Base-by-base conservation (phyloP, 2,113 vertebrate species). In the Oceanites oceanicus region DNA sequence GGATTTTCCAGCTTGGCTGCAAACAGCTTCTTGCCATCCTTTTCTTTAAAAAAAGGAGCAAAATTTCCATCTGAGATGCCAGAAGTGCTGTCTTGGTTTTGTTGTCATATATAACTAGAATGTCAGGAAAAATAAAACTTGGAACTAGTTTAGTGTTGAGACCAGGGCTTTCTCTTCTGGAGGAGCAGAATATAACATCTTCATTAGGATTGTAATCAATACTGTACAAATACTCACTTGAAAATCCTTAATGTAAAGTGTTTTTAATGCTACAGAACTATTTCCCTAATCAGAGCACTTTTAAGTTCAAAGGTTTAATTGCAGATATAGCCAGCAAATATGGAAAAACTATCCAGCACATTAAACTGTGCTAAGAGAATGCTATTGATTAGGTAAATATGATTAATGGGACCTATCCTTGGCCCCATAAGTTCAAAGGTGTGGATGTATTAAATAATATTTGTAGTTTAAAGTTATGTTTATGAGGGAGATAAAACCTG, bases 61-160 rank as follows among this genome's bases (percentile, higher is more conserved):
- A 25, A 94, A 74, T 94, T 97, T 94, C 88, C 92, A 87, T 84
- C 76, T 87, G 44, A 77, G 65, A 81, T 94, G 72, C 83, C 79
- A 96, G 59, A 42, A 96, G 32, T 55, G 34, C 30, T 81, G 47
- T 90, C 68, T 91, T 93, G 61, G 4, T 80, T 92, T 90, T 86
- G 29, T 90, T 96, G 92, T 90, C 83, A 86, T 90, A 52, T 86
- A 92, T 96, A 94, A 95, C 95, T 95, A 95, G 86, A 91, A 94
- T 9, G 6, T 83, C 53, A 88, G 75, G 75, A 62, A 92, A 95
- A 94, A 94, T 19, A 88, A 83, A 93, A 77, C n/a, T 78, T 91
- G 36, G 40, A 71, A 74, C 62, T 56, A 80, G 32, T 92, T 90
- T 53, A 86, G 34, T 68, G 61, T 59, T 91, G 83, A 89, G 79